Evolutionary conservation across 2,888 invertebrate genomes (phyloP).

Genomic region (Acronicta aceris): DNA sequence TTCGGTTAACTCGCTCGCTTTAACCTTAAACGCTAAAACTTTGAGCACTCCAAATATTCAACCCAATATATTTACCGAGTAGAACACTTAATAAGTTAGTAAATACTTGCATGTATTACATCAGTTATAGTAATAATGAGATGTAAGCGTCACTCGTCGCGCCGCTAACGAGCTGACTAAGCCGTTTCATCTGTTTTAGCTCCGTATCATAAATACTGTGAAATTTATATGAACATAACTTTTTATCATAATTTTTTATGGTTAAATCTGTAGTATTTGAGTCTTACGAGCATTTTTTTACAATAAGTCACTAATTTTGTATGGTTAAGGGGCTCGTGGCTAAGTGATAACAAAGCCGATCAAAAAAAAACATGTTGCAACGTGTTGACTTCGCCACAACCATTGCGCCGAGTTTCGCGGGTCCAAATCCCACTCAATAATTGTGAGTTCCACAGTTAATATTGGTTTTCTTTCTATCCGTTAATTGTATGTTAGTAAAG

Average conservation of each 20-base stretch:
- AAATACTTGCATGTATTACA: constrained; percentile 26
- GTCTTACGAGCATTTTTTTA: not conserved
- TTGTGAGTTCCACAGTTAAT: no score
- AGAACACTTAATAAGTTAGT: constrained; percentile 19
- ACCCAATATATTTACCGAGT: constrained; percentile 17
- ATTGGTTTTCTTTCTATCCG: no score
- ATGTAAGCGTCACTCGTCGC: constrained; percentile 31
- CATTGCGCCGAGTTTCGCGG: no score
- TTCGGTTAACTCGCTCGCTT: no score
- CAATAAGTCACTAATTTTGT: no score
- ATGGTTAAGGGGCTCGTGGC: no score
- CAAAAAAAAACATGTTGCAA: no score
- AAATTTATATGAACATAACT: constrained; percentile 12
- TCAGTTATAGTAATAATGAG: constrained; percentile 43
- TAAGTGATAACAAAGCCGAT: no score
- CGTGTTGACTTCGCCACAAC: no score
- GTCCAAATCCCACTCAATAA: no score
- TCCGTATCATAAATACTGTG: constrained; percentile 17
- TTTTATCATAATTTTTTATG: constrained; percentile 9
- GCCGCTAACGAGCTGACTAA: constrained; percentile 37
- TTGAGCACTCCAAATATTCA: constrained; percentile 2
- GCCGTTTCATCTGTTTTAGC: constrained; percentile 18
- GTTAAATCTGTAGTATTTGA: not conserved
- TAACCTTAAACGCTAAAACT: no score
- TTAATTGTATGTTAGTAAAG: no score